Evolutionary conservation across 2,797 vertebrate genomes (phyloP).

Genomic region (Acipenser oxyrinchus): DNA sequence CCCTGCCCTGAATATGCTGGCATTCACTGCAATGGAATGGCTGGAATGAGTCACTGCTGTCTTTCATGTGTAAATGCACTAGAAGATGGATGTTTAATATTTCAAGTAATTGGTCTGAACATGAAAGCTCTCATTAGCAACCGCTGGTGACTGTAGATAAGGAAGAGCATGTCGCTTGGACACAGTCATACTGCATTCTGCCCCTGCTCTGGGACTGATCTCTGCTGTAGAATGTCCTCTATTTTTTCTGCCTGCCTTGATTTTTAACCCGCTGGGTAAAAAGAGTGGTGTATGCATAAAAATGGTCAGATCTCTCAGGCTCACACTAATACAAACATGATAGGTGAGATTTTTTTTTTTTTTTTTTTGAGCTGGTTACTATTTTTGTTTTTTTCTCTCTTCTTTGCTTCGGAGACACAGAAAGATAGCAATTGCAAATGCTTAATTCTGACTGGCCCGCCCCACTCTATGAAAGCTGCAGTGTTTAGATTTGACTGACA

Average conservation of each 20-base stretch:
- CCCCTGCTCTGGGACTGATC: too few relatives aligned
- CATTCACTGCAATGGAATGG: conserved; percentile 11
- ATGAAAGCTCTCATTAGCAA: conserved; percentile 55
- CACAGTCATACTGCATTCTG: background rate
- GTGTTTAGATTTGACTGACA: conserved; percentile 19
- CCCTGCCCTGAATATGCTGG: conserved; percentile 18
- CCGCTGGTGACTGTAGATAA: conserved; percentile 53
- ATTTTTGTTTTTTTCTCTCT: background rate
- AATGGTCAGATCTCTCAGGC: background rate
- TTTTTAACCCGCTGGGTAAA: background rate
- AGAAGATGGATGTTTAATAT: conserved; percentile 57
- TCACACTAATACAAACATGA: conserved; percentile 1
- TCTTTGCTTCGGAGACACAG: conserved; percentile 3
- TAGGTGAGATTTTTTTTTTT: background rate
- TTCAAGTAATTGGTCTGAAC: conserved; percentile 61
- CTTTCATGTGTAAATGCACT: conserved; percentile 64
- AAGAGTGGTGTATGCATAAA: background rate
- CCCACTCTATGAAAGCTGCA: conserved; percentile 23
- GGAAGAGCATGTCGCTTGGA: conserved; percentile 15
- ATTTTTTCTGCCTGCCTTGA: background rate
- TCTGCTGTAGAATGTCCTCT: background rate
- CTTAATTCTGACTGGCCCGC: background rate
- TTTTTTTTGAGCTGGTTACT: background rate
- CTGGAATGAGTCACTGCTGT: conserved; percentile 42
- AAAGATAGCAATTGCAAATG: conserved; percentile 3